Evolutionary conservation across 1,140 invertebrate species (phyloP).

Genomic region (Scaptomyza pallida): DNA sequence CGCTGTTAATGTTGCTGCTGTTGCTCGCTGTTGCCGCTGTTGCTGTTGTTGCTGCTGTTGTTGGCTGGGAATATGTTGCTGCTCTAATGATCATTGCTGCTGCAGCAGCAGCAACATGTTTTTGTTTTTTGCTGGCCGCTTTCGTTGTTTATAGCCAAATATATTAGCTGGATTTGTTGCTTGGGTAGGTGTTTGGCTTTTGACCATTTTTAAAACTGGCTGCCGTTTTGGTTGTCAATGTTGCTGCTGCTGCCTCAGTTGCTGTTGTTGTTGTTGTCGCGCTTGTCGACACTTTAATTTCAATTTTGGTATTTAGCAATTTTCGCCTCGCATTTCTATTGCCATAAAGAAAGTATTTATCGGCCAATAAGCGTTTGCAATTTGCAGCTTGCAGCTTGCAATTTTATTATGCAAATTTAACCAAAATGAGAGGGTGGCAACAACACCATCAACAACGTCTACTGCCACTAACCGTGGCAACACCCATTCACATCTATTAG

Average conservation of each 20-base stretch:
- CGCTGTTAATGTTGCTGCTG: conserved; percentile 19
- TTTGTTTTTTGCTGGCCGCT: conserved; percentile 54
- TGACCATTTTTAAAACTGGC: conserved; percentile 69
- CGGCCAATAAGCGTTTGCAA: conserved; percentile 46
- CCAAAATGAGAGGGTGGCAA: conserved; percentile 29
- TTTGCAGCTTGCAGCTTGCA: conserved; percentile 33
- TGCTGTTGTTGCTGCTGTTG: not conserved
- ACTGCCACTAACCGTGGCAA: not conserved
- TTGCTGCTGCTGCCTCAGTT: conserved; percentile 5
- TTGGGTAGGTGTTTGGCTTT: conserved; percentile 61
- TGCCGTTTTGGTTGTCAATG: conserved; percentile 44
- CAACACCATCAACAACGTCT: conserved; percentile 7
- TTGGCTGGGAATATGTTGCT: conserved; percentile 8
- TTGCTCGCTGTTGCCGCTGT: not conserved
- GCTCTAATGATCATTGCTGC: conserved; percentile 42
- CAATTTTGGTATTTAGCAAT: conserved; percentile 69
- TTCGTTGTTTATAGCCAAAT: conserved; percentile 78
- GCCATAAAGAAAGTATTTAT: conserved; percentile 72
- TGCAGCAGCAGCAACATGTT: conserved; percentile 40
- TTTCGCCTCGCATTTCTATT: conserved; percentile 52
- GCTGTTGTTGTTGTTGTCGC: conserved; percentile 15
- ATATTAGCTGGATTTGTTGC: conserved; percentile 71
- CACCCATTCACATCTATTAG: conserved; percentile 18
- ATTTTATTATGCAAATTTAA: conserved; percentile 69
- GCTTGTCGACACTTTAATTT: conserved; percentile 73